A percentile compares a stretch with the other conserved stretches of the same genome.
Conservation (phyloP, 2,888 invertebrate genomes). For the Nomada lathburiana region DNA sequence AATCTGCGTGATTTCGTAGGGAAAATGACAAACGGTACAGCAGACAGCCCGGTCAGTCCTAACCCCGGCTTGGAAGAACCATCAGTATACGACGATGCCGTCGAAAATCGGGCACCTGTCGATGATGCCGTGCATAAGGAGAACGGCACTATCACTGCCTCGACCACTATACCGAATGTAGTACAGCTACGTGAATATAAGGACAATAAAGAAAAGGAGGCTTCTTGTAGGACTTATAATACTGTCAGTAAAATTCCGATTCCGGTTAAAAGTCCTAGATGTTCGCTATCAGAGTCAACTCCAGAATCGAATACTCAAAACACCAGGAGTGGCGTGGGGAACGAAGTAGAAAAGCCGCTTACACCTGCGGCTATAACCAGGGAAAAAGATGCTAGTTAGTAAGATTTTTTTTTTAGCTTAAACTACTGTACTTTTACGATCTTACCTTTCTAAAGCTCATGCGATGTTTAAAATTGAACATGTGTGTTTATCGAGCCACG, state of each 20-base stretch:
- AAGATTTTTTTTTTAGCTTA: constrained; percentile 55
- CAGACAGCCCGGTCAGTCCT: constrained; percentile 83
- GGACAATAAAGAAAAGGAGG: constrained; percentile 76
- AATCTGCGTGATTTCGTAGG: constrained; percentile 63
- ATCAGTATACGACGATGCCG: constrained; percentile 93
- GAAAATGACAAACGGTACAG: constrained; percentile 82
- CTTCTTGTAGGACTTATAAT: constrained; percentile 83
- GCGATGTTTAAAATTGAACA: constrained; percentile 24
- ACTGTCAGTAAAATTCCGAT: constrained; percentile 89
- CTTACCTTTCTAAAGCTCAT: constrained; percentile 13
- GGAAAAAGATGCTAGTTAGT: constrained; percentile 82
- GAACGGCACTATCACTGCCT: constrained; percentile 69
- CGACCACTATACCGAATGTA: constrained; percentile 73
- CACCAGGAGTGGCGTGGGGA: constrained; percentile 77
- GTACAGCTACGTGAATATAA: constrained; percentile 76
- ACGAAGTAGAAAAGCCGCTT: constrained; percentile 76
- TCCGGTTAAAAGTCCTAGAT: constrained; percentile 85
- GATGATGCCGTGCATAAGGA: constrained; percentile 77
- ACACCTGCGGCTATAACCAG: constrained; percentile 69
- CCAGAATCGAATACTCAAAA: constrained; percentile 79
- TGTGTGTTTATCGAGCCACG: not conserved
- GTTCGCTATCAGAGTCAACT: constrained; percentile 80
- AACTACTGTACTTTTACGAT: constrained; percentile 30
- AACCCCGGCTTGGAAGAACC: constrained; percentile 89
- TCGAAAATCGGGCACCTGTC: constrained; percentile 86